Percentiles rank a stretch among this genome's conserved stretches.
These are phyloP conservation scores for Centruroides vittatus DNA, from an alignment of 1,140 invertebrate genomes.

Conservation along the genomic window DNA sequence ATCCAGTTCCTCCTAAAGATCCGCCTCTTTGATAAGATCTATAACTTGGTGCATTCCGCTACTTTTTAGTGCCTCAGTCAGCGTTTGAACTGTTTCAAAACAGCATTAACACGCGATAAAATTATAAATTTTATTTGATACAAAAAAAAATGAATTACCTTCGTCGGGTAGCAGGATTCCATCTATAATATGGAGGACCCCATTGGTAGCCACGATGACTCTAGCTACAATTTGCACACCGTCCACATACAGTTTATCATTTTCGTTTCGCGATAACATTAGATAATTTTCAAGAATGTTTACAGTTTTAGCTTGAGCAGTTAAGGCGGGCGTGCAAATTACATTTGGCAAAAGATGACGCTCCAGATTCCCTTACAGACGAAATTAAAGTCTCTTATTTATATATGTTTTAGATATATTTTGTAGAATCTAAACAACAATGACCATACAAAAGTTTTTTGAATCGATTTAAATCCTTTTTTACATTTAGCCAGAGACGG, in stretches of 20 bases:
- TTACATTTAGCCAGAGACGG: no score
- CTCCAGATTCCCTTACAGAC: conserved; percentile 37
- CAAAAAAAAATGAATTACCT: not conserved
- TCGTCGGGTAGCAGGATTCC: conserved; percentile 28
- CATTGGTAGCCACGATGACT: conserved; percentile 38
- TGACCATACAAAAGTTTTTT: no score
- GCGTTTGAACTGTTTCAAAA: not conserved
- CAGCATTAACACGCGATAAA: not conserved
- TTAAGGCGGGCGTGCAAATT: conserved; percentile 43
- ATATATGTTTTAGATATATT: no score
- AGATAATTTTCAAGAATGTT: conserved; percentile 39
- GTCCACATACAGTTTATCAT: conserved; percentile 34
- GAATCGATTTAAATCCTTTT: no score
- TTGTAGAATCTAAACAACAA: no score
- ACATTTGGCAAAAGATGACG: conserved; percentile 48
- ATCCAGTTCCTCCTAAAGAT: conserved; percentile 29
- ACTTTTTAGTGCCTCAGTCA: conserved; percentile 21
- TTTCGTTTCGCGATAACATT: conserved; percentile 36
- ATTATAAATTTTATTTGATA: not conserved
- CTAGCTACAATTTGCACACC: conserved; percentile 30
- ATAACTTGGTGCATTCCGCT: conserved; percentile 29
- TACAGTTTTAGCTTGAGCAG: conserved; percentile 36
- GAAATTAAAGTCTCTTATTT: not conserved
- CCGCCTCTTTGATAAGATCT: conserved; percentile 29
- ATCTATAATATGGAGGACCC: conserved; percentile 39